Evolutionary conservation across 2,797 vertebrate species (phyloP), one percentile per base, ranked within the genome.

Genomic region (Podargus strigoides): DNA sequence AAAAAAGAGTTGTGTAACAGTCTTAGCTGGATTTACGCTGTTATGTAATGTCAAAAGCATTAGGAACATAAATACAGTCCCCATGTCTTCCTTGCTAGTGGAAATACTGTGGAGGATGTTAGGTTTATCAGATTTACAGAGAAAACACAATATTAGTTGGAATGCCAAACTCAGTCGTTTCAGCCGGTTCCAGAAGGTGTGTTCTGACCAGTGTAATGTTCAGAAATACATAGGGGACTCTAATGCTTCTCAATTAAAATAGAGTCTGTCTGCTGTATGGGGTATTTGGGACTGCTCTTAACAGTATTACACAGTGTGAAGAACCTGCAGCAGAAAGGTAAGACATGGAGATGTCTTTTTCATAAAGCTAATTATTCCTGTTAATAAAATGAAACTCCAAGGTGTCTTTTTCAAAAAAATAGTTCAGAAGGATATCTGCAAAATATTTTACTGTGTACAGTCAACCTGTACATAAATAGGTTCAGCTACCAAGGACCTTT

Each of bases 1-100:
- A 84, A 93, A 92, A 87, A 85, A 81, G 62, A 41, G 69, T 94
- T 97, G 87, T 53, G 6, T 96, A 91, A 90, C 58, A 73, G 66
- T n/a, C 79, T 95, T 85, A 95, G 72, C 58, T 89, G 85, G 89
- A 78, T 89, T 96, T 90, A 46, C 0, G 0, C 30, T 75, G 46
- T 94, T 94, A 89, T 1, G 3, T 91, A 93, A 95, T 68, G 42
- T 37, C 46, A 62, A 47, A 77, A 91, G 76, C 58, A 86, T 84
- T 92, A 78, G 69, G 66, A 90, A n/a, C 42, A 34, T 46, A 75
- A 78, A 69, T 47, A 23, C 42, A 68, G 56, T 34, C 46, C 77
- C 74, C 32, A 2, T 63, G 60, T 77, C 56, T 72, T 92, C 55
- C 64, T 59, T 28, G 2, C 49, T 87, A 39, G 37, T 75, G 52